These are phyloP conservation scores for Urophycis tenuis DNA, from an alignment of 2,797 vertebrate genomes.

Conservation along the genomic window DNA sequence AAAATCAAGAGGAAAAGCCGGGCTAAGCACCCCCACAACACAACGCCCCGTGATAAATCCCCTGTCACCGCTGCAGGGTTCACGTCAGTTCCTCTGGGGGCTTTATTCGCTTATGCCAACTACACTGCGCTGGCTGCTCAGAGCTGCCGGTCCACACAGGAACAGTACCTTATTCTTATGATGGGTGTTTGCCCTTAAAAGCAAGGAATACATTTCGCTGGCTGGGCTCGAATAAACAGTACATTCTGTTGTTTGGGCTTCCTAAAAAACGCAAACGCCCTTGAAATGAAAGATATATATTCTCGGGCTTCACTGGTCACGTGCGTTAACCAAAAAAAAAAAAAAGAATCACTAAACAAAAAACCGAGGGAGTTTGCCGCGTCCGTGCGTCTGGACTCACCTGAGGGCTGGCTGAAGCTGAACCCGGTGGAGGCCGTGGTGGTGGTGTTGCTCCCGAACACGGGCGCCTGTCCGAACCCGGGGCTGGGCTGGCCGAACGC, in stretches of 20 bases:
- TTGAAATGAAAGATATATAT: not conserved
- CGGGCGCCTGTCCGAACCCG: constrained; percentile 75
- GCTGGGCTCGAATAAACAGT: not conserved
- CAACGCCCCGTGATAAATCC: not conserved
- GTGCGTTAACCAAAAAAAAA: too few relatives aligned
- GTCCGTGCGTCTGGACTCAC: constrained; percentile 59
- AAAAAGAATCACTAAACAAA: too few relatives aligned
- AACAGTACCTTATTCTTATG: not conserved
- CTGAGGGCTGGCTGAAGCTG: constrained; percentile 85
- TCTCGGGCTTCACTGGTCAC: too few relatives aligned
- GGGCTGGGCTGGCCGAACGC: constrained; percentile 81
- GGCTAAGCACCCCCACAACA: not conserved
- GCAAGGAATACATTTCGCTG: not conserved
- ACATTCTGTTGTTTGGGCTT: not conserved
- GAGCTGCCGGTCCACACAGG: not conserved
- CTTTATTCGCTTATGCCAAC: not conserved
- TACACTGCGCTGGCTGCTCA: not conserved
- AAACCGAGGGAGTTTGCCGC: too few relatives aligned
- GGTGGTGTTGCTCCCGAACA: constrained; percentile 81
- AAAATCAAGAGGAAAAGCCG: not conserved
- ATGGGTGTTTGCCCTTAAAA: not conserved
- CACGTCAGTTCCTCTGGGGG: not conserved
- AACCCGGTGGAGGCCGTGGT: constrained; percentile 81
- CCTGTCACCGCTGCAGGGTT: not conserved
- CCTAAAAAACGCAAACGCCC: not conserved